Conservation (phyloP, 2,797 vertebrate species). For the Galaxias olidus region DNA sequence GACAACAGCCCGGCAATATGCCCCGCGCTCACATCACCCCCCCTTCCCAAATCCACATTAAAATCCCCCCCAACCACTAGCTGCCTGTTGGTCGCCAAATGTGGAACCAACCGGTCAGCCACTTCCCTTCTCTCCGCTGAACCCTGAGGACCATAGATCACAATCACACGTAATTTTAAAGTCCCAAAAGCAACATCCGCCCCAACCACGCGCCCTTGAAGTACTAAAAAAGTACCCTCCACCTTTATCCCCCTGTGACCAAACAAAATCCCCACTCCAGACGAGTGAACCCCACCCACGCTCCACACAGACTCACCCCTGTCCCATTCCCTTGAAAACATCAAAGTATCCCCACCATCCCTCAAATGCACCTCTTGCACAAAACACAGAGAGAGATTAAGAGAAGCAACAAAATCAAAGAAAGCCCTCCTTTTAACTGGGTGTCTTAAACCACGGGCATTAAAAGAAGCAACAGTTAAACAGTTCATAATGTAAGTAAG, state of each 20-base stretch:
- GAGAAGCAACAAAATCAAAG: background rate
- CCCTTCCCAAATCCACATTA: conserved; percentile 3
- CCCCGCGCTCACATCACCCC: background rate
- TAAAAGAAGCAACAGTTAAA: too few relatives aligned
- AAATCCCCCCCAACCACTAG: conserved; percentile 2
- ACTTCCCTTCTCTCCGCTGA: conserved; percentile 1
- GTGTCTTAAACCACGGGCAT: background rate
- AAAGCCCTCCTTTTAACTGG: background rate
- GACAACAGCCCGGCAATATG: background rate
- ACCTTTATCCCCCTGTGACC: background rate
- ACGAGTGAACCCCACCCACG: conserved; percentile 1
- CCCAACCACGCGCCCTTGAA: background rate
- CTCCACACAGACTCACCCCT: background rate
- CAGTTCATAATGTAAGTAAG: background rate
- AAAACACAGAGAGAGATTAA: background rate
- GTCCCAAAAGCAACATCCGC: conserved; percentile 12
- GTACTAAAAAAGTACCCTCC: background rate
- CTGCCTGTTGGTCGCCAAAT: conserved; percentile 7
- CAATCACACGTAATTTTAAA: background rate
- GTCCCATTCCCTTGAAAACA: background rate
- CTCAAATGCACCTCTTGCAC: conserved; percentile 10
- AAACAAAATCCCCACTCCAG: conserved; percentile 10
- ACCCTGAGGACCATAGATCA: background rate
- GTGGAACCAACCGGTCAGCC: conserved; percentile 35
- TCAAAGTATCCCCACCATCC: background rate